Conservation (phyloP, 1,140 invertebrate genomes). For the Anthonomus grandis region DNA sequence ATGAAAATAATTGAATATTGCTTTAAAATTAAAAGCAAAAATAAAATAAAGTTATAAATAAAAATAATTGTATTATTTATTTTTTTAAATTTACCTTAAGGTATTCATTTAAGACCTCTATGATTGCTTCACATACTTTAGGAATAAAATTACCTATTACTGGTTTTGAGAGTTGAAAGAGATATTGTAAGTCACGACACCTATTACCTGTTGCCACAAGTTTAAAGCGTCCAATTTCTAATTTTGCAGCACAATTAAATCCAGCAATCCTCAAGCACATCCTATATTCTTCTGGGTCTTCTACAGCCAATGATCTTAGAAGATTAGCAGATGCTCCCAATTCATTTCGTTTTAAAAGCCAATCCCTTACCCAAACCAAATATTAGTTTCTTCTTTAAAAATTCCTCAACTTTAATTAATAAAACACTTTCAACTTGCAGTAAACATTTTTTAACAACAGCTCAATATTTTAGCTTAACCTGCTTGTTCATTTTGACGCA, state of each 20-base stretch:
- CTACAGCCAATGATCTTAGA: slow-evolving; percentile 17
- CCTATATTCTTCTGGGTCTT: slow-evolving; percentile 21
- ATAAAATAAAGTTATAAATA: neutral
- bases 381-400: neutral
- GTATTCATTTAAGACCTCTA: slow-evolving; percentile 14
- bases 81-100: slow-evolving; percentile 11
- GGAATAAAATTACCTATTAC: slow-evolving; percentile 18
- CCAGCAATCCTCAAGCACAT: slow-evolving; percentile 16
- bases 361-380: neutral
- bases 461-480: neutral
- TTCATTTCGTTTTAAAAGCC: neutral
- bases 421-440: no score
- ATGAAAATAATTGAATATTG: neutral
- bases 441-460: neutral
- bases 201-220: slow-evolving; percentile 19
- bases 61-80: neutral
- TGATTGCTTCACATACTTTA: no score
- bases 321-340: no score
- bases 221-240: slow-evolving; percentile 13
- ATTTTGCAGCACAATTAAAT: slow-evolving; percentile 9
- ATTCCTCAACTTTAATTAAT: neutral
- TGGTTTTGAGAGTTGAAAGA: slow-evolving; percentile 8
- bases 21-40: neutral
- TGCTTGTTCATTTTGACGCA: neutral
- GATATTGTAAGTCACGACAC: neutral